These are phyloP conservation scores for Gisinianus flammeolus DNA, from an alignment of 2,888 invertebrate genomes.

Conservation along the genomic window DNA sequence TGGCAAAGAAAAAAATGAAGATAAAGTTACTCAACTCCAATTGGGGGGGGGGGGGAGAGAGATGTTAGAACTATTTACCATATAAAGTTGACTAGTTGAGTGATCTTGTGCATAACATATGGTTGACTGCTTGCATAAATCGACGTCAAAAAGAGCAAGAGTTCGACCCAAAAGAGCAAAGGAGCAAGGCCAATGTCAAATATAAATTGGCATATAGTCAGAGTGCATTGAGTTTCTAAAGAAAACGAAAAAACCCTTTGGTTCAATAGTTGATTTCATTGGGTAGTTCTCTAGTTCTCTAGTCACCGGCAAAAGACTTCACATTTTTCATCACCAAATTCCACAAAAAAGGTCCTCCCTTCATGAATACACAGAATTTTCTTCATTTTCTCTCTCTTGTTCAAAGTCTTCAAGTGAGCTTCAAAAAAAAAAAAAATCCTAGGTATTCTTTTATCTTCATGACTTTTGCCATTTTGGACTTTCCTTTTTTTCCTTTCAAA, in stretches of 20 bases:
- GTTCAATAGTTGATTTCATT: no score
- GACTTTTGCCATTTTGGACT: no score
- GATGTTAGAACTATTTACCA: not conserved
- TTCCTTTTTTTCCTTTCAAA: no score
- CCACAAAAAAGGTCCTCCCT: no score
- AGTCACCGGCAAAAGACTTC: conserved; percentile 1
- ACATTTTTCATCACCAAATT: conserved; percentile 1
- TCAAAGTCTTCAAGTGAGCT: no score
- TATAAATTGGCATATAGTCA: not conserved
- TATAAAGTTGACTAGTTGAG: not conserved
- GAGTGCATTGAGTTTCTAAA: not conserved
- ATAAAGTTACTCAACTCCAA: no score
- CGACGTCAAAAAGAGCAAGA: not conserved
- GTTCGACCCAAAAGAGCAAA: not conserved
- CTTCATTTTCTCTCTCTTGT: not conserved
- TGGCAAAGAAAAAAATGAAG: no score
- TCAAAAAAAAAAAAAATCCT: no score
- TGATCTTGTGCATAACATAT: not conserved
- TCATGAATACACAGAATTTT: not conserved
- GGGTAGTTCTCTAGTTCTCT: no score
- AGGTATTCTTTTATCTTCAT: no score
- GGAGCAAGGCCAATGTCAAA: not conserved
- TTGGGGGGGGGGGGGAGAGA: not conserved
- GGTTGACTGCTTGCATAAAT: not conserved
- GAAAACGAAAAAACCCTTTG: not conserved